These are phyloP conservation scores for Gymnocypris eckloni DNA, from an alignment of 2,797 vertebrate genomes.

Conservation along the genomic window DNA sequence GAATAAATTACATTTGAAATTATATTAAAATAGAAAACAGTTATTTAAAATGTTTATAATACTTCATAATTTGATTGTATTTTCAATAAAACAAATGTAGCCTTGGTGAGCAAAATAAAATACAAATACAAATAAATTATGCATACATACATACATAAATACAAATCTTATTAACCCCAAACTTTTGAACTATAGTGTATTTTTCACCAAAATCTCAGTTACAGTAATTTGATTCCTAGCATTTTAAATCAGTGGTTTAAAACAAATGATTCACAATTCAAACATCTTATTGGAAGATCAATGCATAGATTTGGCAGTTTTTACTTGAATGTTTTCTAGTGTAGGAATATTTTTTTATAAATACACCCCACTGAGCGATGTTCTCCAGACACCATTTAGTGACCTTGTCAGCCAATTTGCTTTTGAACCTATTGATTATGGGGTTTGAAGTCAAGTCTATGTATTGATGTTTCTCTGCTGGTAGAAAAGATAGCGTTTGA, in stretches of 20 bases:
- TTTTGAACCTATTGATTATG: constrained; percentile 52
- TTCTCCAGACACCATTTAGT: constrained; percentile 17
- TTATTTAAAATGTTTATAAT: not conserved
- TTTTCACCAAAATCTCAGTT: not conserved
- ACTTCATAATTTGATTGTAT: not conserved
- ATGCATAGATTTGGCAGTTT: not conserved
- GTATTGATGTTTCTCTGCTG: constrained; percentile 40
- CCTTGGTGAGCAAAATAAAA: not conserved
- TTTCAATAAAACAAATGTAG: not conserved
- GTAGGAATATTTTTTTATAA: not conserved
- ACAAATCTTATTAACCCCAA: not conserved
- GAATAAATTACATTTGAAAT: not conserved
- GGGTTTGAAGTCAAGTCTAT: constrained; percentile 28
- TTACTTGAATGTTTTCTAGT: not conserved
- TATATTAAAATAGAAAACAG: not conserved
- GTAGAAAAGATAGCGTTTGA: constrained; percentile 39
- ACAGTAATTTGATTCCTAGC: not conserved
- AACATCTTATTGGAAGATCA: not conserved
- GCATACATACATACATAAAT: not conserved
- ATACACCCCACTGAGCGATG: not conserved
- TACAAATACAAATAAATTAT: not conserved
- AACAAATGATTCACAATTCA: not conserved
- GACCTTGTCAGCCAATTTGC: constrained; percentile 59
- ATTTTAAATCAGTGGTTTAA: not conserved
- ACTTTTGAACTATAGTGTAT: not conserved